Evolutionary conservation across 2,888 invertebrate genomes (phyloP), one percentile per base, ranked within the genome.

Genomic region (Cheilosia vernalis): DNA sequence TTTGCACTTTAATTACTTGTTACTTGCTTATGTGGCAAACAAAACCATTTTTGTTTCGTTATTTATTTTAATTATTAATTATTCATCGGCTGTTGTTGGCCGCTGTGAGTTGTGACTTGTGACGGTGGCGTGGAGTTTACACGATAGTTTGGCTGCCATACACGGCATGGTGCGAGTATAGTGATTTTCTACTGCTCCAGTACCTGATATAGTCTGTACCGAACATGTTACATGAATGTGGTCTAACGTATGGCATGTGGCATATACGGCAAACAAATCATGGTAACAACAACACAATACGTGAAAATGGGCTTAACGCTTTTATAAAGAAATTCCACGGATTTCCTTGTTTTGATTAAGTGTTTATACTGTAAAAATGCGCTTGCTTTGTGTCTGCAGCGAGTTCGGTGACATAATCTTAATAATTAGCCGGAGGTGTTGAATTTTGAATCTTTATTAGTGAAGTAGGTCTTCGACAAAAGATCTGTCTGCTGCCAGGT

Each of bases 61-160:
- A 55, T 74, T 74, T 74, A 49, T 53, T 76, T 60, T 76, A 60
- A 42, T n/a, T 67, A 76, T 76, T 60, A 66, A 66, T 76, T 76
- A 76, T 76, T 76, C 76, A 76, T 76, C 76, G 76, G 60, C 42
- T 60, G 56, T 67, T 76, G 66, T 66, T 76, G 49, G 76, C 49
- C 19, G 27, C 24, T 30, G 49, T 17, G 37, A 47, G 7, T 42
- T 21, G 42, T 60, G 55, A 4, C 15, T 42, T 21, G 42, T 60
- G 55, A 4, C 24, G 55, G 42, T 37, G 37, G 27, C 58, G 42
- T 30, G 55, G 30, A 56, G 67, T 66, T 42, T 67, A 67, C 76
- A 66, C 76, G 51, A 60, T 67, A 67, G 60, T 60, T 76, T 58
- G 76, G 76, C 60, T 76, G 51, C 60, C 58, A 40, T 51, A 21